Evolutionary conservation across 2,797 vertebrate genomes (phyloP).

Genomic region (Alauda arvensis): DNA sequence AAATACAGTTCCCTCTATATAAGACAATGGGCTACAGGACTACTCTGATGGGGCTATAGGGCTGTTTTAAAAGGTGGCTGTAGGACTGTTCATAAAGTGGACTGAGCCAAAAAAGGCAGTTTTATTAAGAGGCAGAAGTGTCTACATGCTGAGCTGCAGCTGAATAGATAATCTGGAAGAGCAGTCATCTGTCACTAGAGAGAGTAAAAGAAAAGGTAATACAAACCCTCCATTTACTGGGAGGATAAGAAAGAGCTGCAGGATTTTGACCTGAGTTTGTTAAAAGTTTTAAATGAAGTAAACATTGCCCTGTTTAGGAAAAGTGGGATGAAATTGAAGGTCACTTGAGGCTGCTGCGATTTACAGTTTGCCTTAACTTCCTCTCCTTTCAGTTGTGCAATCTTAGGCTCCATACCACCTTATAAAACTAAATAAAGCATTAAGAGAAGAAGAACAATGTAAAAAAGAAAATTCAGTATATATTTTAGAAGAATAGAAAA

Average conservation of each 20-base stretch:
- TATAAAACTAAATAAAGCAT: neutral
- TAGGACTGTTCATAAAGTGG: neutral
- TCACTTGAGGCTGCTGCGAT: neutral
- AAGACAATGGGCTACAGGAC: neutral
- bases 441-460: neutral
- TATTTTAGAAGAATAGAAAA: conserved; percentile 22
- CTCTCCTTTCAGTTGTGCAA: neutral
- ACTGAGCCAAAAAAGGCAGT: neutral
- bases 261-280: neutral
- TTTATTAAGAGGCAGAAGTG: neutral
- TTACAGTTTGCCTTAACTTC: neutral
- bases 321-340: neutral
- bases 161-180: neutral
- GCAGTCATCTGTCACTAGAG: neutral
- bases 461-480: neutral
- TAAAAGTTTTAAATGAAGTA: neutral
- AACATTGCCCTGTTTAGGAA: neutral
- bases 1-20: conserved; percentile 39
- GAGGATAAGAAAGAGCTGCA: neutral
- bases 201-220: neutral
- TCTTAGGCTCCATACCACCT: neutral
- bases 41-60: neutral
- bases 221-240: neutral
- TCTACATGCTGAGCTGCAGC: neutral
- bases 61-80: neutral